Base-by-base conservation (phyloP, 2,888 invertebrate species). In the Lymantria monacha region DNA sequence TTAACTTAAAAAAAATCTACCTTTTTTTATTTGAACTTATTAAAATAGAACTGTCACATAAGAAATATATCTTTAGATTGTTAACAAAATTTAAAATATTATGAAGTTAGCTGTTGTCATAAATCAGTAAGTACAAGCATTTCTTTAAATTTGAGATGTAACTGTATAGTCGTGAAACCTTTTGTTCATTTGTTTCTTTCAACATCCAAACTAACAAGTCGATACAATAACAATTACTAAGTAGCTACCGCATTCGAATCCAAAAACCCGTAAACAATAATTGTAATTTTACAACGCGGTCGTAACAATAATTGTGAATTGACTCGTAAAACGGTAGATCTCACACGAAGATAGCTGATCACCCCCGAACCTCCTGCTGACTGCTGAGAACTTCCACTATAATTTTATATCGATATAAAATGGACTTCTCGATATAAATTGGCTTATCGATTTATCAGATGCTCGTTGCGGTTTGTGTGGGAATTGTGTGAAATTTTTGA, bases 331-430 rank as follows among this genome's bases (percentile, higher is more conserved):
- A 74, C 73, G 55, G 51, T 63, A 77, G 89, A 90, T 90, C 86
- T 90, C 90, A 83, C 90, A 90, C 81, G 82, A 66, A 80, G 90
- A 90, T 90, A 88, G 46, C 15, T 46, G 61, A 54, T 72, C 81
- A 62, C 83, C 85, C 84, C 81, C 76, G 68, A 75, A 61, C 63
- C 69, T 74, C 86, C 88, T 74, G 85, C 75, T 74, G 82, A 60
- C 74, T 81, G 79, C 79, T 85, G 88, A 85, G 85, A 88, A 88
- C 81, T 13, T 14, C 87, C 57, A 61, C 51, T 58, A 70, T 70
- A 72, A 76, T 70, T 65, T 61, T 44, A 52, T 55, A 60, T 63
- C 57, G 63, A 63, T 59, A 57, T 59, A 57, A 60, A 65, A 61
- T 61, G 36, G 50, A 56, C 36, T 65, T 79, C 83, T 84, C 80